Conservation (phyloP, 2,888 invertebrate genomes). For the Eretmocerus hayati region DNA sequence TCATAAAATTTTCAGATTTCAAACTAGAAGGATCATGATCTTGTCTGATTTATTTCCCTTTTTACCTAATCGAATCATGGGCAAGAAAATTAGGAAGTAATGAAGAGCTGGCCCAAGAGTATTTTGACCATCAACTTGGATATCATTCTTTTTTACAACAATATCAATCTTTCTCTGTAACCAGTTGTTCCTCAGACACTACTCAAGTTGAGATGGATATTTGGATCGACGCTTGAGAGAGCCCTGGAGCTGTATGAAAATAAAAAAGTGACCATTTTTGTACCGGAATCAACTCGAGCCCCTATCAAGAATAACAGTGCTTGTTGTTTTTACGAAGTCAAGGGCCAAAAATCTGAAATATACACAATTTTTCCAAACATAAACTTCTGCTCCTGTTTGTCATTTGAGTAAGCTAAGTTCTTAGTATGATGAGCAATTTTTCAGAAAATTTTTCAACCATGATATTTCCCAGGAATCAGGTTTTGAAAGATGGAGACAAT, state of each 20-base stretch:
- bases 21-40: too few species aligned
- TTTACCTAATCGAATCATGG: too few species aligned
- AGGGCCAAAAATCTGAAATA: slow-evolving; percentile 51
- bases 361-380: slow-evolving; percentile 58
- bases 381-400: slow-evolving; percentile 63
- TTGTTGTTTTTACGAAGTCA: slow-evolving; percentile 54
- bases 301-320: slow-evolving; percentile 20
- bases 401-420: slow-evolving; percentile 47
- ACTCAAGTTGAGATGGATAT: slow-evolving; percentile 53
- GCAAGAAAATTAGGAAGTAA: too few species aligned
- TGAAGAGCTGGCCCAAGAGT: too few species aligned
- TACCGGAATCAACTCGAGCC: slow-evolving; percentile 31
- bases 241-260: slow-evolving; percentile 60
- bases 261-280: slow-evolving; percentile 50
- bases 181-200: slow-evolving; percentile 56
- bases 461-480: slow-evolving; percentile 44
- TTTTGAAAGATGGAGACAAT: slow-evolving; percentile 50
- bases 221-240: slow-evolving; percentile 54
- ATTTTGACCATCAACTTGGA: too few species aligned
- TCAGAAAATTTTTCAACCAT: too few species aligned
- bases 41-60: too few species aligned
- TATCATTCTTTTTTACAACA: slow-evolving; percentile 16
- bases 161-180: not conserved
- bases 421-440: too few species aligned
- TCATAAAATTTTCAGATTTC: too few species aligned